A percentile compares a stretch with the other conserved stretches of the same genome.
phyloP scores from a whole-genome alignment of 1,140 invertebrate species.

The Anastatus disparis region DNA sequence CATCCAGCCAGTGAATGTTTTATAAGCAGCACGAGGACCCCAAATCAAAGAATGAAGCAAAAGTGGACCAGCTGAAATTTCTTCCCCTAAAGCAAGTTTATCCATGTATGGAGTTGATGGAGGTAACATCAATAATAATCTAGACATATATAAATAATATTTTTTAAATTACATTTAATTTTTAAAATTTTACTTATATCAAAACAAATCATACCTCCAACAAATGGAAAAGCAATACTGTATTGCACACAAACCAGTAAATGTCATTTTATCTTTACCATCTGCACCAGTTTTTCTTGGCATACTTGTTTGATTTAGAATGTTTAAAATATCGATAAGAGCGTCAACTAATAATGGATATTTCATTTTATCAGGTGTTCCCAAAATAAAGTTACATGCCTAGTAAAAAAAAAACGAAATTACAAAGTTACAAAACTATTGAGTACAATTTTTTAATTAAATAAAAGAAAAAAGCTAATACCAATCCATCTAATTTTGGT shows the following conservation, averaged over 20 bases:
- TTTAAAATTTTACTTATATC: background rate
- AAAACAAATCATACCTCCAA: slow-evolving; percentile 73
- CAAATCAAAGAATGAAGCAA: slow-evolving; percentile 80
- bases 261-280: slow-evolving; percentile 70
- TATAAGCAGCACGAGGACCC: slow-evolving; percentile 75
- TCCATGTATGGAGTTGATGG: slow-evolving; percentile 90
- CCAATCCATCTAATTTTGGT: slow-evolving; percentile 91
- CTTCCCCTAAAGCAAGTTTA: slow-evolving; percentile 74
- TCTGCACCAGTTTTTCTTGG: slow-evolving; percentile 62
- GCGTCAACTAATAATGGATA: slow-evolving; percentile 89
- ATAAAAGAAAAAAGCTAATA: slow-evolving; percentile 46
- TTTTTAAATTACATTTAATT: slow-evolving; percentile 5
- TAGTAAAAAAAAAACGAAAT: slow-evolving; percentile 49
- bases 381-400: slow-evolving; percentile 92
- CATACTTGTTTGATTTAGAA: slow-evolving; percentile 73
- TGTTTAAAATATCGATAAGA: slow-evolving; percentile 80
- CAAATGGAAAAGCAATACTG: slow-evolving; percentile 92
- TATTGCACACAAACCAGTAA: slow-evolving; percentile 81
- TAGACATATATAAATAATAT: slow-evolving; percentile 52
- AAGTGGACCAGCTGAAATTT: slow-evolving; percentile 69
- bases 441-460: slow-evolving; percentile 11
- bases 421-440: slow-evolving; percentile 7
- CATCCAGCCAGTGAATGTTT: slow-evolving; percentile 76
- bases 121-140: slow-evolving; percentile 81
- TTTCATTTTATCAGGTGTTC: slow-evolving; percentile 88